Evolutionary conservation across 2,888 invertebrate species (phyloP).

Genomic region (Hartigia nigra): DNA sequence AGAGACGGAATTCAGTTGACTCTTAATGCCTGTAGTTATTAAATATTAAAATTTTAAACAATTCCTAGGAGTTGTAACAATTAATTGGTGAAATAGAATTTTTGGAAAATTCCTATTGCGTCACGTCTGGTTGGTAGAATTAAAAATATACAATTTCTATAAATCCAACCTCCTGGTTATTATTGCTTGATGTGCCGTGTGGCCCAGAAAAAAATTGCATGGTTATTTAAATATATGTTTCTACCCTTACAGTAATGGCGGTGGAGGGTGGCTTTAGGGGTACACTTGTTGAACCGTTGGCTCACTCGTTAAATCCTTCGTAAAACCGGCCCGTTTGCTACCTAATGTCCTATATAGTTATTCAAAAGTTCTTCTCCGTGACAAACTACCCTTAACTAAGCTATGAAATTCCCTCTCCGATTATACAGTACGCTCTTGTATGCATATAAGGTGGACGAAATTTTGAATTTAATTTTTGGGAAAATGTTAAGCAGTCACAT

Average conservation of each 20-base stretch:
- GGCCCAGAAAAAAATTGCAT: slow-evolving; percentile 23
- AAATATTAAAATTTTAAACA: no score
- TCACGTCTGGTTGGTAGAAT: not conserved
- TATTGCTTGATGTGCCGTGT: slow-evolving; percentile 29
- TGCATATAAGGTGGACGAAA: not conserved
- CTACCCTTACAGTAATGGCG: not conserved
- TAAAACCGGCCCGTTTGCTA: slow-evolving; percentile 31
- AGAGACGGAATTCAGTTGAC: no score
- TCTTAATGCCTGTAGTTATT: no score
- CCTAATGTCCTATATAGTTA: slow-evolving; percentile 32
- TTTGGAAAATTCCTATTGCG: not conserved
- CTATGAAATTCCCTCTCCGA: not conserved
- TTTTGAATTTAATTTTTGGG: not conserved
- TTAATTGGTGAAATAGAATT: no score
- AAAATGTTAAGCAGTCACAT: not conserved
- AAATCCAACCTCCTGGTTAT: not conserved
- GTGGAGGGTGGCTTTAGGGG: slow-evolving; percentile 6
- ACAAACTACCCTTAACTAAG: slow-evolving; percentile 18
- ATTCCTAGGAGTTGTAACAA: no score
- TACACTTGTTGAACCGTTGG: slow-evolving; percentile 29
- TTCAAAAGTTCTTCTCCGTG: slow-evolving; percentile 28
- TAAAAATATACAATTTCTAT: not conserved
- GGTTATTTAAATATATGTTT: slow-evolving; percentile 27
- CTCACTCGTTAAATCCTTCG: slow-evolving; percentile 27
- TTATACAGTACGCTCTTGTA: not conserved